phyloP scores from a whole-genome alignment of 2,888 invertebrate species.

The Abscondita cerata region DNA sequence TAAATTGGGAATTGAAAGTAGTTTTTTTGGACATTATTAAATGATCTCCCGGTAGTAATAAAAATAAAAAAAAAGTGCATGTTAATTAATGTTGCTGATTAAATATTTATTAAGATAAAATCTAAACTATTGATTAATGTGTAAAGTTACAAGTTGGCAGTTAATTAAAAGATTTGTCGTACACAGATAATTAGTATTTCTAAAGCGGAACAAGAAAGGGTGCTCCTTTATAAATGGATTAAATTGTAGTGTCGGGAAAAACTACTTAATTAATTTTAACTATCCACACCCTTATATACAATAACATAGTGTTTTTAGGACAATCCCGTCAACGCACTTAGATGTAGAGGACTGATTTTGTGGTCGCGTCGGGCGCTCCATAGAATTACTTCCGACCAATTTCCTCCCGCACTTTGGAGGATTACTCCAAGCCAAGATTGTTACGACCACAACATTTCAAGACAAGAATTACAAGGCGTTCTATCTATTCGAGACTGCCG shows the following conservation, averaged over 20 bases:
- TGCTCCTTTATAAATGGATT: too few relatives aligned
- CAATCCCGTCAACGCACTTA: constrained; percentile 25
- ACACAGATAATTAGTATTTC: too few relatives aligned
- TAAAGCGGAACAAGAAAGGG: too few relatives aligned
- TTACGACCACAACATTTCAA: constrained; percentile 37
- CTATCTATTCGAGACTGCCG: constrained; percentile 17
- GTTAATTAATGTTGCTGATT: too few relatives aligned
- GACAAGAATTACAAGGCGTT: constrained; percentile 33
- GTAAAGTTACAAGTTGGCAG: too few relatives aligned
- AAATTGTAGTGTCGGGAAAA: neutral
- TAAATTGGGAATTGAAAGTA: too few relatives aligned
- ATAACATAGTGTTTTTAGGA: constrained; percentile 5
- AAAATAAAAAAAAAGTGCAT: too few relatives aligned
- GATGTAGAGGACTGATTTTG: constrained; percentile 35
- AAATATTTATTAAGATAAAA: too few relatives aligned
- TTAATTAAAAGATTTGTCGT: too few relatives aligned
- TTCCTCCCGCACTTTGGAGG: constrained; percentile 41
- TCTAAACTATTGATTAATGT: too few relatives aligned
- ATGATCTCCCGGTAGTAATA: too few relatives aligned
- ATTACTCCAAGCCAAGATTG: constrained; percentile 40
- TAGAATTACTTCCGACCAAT: constrained; percentile 44
- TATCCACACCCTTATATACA: neutral
- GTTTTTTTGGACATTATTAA: too few relatives aligned
- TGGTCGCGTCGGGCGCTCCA: constrained; percentile 36
- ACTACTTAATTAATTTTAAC: neutral